Conservation (phyloP, 2,113 vertebrate species). For the Arenaria interpres region DNA sequence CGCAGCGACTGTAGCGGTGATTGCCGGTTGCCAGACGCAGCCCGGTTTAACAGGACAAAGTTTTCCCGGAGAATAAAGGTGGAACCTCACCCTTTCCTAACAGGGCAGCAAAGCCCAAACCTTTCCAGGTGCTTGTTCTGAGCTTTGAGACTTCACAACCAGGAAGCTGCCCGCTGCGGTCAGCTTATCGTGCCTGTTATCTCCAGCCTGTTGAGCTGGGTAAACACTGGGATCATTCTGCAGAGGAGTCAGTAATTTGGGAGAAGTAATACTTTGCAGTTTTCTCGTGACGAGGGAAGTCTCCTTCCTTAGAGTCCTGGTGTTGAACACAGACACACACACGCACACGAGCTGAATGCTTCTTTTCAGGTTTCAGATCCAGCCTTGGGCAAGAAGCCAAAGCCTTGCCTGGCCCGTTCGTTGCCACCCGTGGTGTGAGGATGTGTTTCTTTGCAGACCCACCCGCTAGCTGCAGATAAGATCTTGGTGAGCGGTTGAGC, state of each 20-base stretch:
- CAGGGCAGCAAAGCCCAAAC: fast-evolving
- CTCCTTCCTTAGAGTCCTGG: not conserved
- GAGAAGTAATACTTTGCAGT: not conserved
- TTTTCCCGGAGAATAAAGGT: not conserved
- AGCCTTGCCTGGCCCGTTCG: not conserved
- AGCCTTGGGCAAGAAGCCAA: not conserved
- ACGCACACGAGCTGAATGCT: not conserved
- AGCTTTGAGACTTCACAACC: not conserved
- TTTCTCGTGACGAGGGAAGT: not conserved
- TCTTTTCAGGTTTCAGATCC: not conserved
- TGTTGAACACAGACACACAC: not conserved
- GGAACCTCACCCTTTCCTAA: not conserved
- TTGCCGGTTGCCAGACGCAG: not conserved
- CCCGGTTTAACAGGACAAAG: not conserved
- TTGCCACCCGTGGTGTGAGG: not conserved
- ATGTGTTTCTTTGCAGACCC: not conserved
- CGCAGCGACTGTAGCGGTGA: fast-evolving
- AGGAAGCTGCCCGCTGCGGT: not conserved
- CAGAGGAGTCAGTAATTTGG: not conserved
- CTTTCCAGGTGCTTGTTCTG: not conserved
- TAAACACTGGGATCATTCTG: not conserved
- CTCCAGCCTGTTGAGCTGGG: not conserved
- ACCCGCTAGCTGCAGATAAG: not conserved
- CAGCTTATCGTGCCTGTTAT: not conserved
- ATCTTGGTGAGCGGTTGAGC: not conserved